Base-by-base conservation (phyloP, 2,797 vertebrate genomes). In the Amphiprion clarkii region DNA sequence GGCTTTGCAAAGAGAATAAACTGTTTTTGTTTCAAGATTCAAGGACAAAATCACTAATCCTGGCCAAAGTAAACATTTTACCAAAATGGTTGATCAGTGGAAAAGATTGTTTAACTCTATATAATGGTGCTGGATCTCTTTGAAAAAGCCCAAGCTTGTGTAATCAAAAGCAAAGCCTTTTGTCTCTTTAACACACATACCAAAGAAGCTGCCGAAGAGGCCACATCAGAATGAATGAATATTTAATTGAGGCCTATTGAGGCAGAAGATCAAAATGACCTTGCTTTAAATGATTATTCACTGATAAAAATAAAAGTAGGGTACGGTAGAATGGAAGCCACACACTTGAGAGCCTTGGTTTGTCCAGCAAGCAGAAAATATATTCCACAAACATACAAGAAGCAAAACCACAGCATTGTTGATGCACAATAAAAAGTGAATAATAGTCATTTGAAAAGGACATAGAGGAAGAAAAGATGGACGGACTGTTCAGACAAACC, bases 191-290 rank as follows among this genome's bases (percentile, higher is more conserved):
- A 82, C 90, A 88, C 90, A 93, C 92, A 94, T 93, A 92, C 90
- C 91, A 93, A 93, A 94, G 93, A 94, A 91, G 83, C 88, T 90
- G 89, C 87, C 39, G 87, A 90, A 92, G 91, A 94, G 93, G 92
- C 92, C 92, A 92, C 90, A 90, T 92, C 91, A 91, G 91, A 93
- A 92, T 95, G 92, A 95, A 95, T 95, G 92, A 94, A 95, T 94
- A 94, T 95, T 95, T 95, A 95, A 95, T 95, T 93, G 93, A 92
- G 91, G 87, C 90, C 93, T 91, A 94, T 95, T 95, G 94, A 95
- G 88, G 89, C 85, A 93, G 91, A 94, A 93, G 94, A 95, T 95
- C 94, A 94, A 94, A 93, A 95, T 95, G 93, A 95, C 94, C 95
- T 95, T 94, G 94, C 92, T 95, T 92, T 93, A 94, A 94, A 95